These are phyloP conservation scores for Anastrepha obliqua DNA, from an alignment of 1,140 invertebrate genomes.

Conservation along the genomic window DNA sequence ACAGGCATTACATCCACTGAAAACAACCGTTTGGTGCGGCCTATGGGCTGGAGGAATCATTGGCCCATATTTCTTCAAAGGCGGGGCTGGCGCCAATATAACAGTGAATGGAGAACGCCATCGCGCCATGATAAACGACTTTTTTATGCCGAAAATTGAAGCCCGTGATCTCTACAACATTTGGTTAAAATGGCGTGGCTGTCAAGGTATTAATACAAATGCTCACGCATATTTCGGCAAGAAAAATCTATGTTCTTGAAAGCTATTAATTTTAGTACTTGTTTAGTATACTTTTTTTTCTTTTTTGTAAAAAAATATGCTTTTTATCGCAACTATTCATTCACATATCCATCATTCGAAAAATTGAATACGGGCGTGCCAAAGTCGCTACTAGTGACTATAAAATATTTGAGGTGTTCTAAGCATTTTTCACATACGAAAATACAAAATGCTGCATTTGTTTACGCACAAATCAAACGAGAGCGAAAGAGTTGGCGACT, in stretches of 20 bases:
- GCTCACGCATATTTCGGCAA: no score
- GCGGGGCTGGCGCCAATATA: no score
- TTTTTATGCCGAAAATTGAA: no score
- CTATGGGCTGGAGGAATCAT: no score
- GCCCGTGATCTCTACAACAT: no score
- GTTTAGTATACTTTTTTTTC: background rate
- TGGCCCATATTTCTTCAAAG: no score
- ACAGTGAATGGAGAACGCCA: no score
- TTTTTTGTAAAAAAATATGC: slow-evolving; percentile 3
- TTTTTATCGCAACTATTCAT: slow-evolving; percentile 18
- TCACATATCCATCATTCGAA: slow-evolving; percentile 23
- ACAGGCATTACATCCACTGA: no score
- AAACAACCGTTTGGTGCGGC: no score
- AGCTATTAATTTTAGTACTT: background rate
- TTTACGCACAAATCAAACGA: slow-evolving; percentile 21
- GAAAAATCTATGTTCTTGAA: background rate
- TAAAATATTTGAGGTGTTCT: slow-evolving; percentile 41
- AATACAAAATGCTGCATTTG: slow-evolving; percentile 7
- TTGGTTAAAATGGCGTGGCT: no score
- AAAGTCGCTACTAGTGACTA: background rate
- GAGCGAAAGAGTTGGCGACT: slow-evolving; percentile 26
- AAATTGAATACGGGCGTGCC: background rate
- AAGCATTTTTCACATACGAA: background rate
- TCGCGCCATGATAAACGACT: no score
- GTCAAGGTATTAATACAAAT: no score